A percentile compares a stretch with the other conserved stretches of the same genome.
Conservation (phyloP, 1,140 invertebrate genomes). For the Aphelinus certus region DNA sequence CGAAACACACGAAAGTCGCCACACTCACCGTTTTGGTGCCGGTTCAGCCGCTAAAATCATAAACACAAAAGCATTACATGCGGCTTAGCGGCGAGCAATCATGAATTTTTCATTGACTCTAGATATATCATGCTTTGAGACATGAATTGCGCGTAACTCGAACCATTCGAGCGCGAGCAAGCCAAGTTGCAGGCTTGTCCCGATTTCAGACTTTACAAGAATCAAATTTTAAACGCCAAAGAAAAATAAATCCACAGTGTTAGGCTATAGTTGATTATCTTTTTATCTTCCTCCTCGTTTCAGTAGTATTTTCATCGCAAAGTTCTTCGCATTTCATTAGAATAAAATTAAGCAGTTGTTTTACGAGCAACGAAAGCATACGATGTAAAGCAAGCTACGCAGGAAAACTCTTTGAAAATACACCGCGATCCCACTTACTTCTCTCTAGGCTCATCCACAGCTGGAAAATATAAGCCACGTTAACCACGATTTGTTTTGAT, state of each 20-base stretch:
- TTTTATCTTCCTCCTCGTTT: no score
- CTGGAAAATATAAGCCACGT: slow-evolving; percentile 70
- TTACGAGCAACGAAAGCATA: slow-evolving; percentile 4
- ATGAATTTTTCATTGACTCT: no score
- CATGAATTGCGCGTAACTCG: no score
- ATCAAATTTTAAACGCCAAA: no score
- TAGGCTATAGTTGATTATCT: no score
- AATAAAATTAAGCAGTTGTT: slow-evolving; percentile 8
- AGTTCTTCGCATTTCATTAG: slow-evolving; percentile 8
- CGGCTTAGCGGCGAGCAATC: slow-evolving; percentile 25
- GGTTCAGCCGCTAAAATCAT: slow-evolving; percentile 62
- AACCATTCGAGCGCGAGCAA: no score
- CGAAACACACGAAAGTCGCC: background rate
- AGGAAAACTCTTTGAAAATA: slow-evolving; percentile 24
- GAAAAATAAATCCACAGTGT: no score
- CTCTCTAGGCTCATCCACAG: slow-evolving; percentile 84
- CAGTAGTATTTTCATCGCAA: background rate
- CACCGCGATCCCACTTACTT: slow-evolving; percentile 73
- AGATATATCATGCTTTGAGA: no score
- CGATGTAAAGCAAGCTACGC: slow-evolving; percentile 25
- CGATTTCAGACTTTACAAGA: no score
- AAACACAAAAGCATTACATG: slow-evolving; percentile 54
- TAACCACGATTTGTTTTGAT: slow-evolving; percentile 21
- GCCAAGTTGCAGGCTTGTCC: no score
- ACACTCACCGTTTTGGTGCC: slow-evolving; percentile 59